Percentiles rank a stretch among this genome's conserved stretches.
Evolutionary conservation across 2,797 vertebrate species (phyloP).

Genomic region (Prionace glauca): DNA sequence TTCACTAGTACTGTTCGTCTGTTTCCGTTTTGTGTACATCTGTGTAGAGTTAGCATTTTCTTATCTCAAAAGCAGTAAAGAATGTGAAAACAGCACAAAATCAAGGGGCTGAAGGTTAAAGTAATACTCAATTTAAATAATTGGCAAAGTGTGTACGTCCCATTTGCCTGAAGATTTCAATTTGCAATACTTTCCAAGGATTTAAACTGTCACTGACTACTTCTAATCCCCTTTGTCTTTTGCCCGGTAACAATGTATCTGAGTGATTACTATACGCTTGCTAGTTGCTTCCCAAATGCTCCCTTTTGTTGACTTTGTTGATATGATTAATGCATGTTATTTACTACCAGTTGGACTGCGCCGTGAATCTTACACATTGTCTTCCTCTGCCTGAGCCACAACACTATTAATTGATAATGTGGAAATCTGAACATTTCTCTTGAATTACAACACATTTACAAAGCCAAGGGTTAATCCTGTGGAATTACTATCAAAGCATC

Average conservation of each 20-base stretch:
- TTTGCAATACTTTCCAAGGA: constrained; percentile 35
- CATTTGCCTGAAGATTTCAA: constrained; percentile 33
- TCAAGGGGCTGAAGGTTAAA: background rate
- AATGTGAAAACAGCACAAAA: background rate
- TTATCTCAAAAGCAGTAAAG: background rate
- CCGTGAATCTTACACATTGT: constrained; percentile 27
- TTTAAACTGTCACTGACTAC: constrained; percentile 33
- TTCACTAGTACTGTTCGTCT: too few species aligned
- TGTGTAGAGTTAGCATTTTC: background rate
- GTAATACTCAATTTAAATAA: constrained; percentile 9
- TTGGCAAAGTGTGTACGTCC: background rate
- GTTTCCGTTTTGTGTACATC: background rate
- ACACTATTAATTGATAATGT: constrained; percentile 27
- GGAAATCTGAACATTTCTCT: constrained; percentile 32
- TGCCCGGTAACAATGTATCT: constrained; percentile 14
- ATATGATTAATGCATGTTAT: constrained; percentile 36
- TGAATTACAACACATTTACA: constrained; percentile 24
- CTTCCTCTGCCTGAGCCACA: background rate
- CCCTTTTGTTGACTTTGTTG: constrained; percentile 38
- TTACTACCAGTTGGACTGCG: constrained; percentile 27
- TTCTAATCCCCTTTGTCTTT: constrained; percentile 35
- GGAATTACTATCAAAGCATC: constrained; percentile 25
- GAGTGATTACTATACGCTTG: constrained; percentile 29
- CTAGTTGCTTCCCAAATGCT: constrained; percentile 19
- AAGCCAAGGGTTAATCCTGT: constrained; percentile 18